Evolutionary conservation across 2,797 vertebrate genomes (phyloP), one percentile per base, ranked within the genome.

Genomic region (Pteropus rufus): DNA sequence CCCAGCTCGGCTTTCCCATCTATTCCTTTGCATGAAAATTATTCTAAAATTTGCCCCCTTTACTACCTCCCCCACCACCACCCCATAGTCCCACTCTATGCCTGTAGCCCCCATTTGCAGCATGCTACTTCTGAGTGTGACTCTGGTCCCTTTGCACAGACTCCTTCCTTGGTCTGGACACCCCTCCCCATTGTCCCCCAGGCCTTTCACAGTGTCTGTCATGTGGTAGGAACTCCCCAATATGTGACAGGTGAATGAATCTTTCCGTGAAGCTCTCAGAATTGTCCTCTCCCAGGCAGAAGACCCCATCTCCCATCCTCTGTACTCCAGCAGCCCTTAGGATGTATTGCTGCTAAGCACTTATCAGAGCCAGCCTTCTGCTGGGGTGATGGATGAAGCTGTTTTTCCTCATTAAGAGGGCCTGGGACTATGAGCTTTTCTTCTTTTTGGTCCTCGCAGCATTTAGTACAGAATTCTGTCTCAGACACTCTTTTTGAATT

Each of bases 391-490:
- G 67, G 54, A 19, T 29, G 10, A 67, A 58, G 14, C 16, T 9
- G 16, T 10, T 44, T 72, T 16, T 65, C 18, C 58, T 94, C 52
- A 2, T 41, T 19, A 10, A 39, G 34, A 16, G 12, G 14, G 31
- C 1, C 46, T 54, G 44, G n/a, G 10, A 19, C 24, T 41, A 0
- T 4, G 77, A n/a, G 34, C 62, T 39, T 73, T 58, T 19, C 52
- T 60, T 67, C 58, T 46, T 75, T 89, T 54, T n/a, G 23, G 23
- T 34, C 60, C 19, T 89, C 46, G 31, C 14, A 80, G 62, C 65
- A 23, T 69, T 82, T 82, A 87, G 24, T 60, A 14, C 31, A 49
- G 58, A 77, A 44, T 67, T 64, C 62, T 70, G n/a, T 83, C 83
- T 93, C 64, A 76, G 29, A 56, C 2, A 21, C 4, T 52, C 8